A percentile compares a stretch with the other conserved stretches of the same genome.
Evolutionary conservation across 2,797 vertebrate genomes (phyloP).

Genomic region (Cirrhinus molitorella): DNA sequence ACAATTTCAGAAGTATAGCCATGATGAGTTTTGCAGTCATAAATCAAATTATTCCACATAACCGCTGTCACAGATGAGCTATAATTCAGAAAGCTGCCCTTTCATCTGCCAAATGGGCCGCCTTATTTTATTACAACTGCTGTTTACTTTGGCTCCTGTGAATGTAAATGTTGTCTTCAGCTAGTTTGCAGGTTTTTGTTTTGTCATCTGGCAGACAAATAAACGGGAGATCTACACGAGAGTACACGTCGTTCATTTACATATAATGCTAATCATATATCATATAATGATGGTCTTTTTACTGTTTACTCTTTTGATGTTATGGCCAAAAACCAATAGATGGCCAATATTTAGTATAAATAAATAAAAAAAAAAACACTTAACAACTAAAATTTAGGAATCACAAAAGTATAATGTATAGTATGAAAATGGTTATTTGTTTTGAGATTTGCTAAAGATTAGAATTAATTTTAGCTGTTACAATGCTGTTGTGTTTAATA

Average conservation of each 20-base stretch:
- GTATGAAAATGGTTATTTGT: not conserved
- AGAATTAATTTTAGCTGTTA: not conserved
- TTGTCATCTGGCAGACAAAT: not conserved
- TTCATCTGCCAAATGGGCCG: slow-evolving; percentile 5
- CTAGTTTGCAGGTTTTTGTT: not conserved
- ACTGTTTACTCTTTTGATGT: too few relatives aligned
- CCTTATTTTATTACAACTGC: slow-evolving; percentile 5
- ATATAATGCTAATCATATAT: too few relatives aligned
- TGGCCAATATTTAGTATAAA: not conserved
- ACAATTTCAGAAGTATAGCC: slow-evolving; percentile 17
- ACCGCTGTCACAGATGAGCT: slow-evolving; percentile 14
- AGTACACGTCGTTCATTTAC: not conserved
- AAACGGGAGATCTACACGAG: not conserved
- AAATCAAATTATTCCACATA: slow-evolving; percentile 36
- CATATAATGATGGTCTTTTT: too few relatives aligned
- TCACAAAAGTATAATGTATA: not conserved
- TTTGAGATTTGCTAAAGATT: not conserved
- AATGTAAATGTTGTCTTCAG: not conserved
- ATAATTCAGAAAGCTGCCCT: slow-evolving; percentile 11
- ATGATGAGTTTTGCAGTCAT: not conserved
- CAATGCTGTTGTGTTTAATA: not conserved
- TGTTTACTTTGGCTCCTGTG: not conserved
- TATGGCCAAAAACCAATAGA: not conserved
- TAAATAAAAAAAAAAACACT: not conserved
- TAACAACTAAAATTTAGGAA: not conserved